Percentiles rank a stretch among this genome's conserved stretches.
These are phyloP conservation scores for Ctenopoma multispine DNA, from an alignment of 2,797 vertebrate genomes.

Conservation along the genomic window DNA sequence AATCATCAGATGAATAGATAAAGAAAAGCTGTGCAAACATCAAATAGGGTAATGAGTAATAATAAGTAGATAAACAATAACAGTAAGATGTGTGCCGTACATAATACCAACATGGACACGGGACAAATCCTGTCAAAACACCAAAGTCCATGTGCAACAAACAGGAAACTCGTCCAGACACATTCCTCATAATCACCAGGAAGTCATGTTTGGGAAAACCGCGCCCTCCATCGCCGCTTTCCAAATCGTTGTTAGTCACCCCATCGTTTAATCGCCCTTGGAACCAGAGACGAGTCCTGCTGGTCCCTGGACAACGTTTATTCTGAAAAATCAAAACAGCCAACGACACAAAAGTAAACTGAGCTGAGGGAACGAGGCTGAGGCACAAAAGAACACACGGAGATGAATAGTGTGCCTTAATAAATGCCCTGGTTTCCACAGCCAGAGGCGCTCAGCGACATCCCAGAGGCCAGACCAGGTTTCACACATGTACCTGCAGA, in stretches of 20 bases:
- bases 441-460: not conserved
- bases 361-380: conserved; percentile 43
- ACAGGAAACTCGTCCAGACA: not conserved
- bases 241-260: not conserved
- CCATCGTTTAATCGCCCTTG: not conserved
- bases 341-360: conserved; percentile 46
- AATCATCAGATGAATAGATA: too few relatives aligned
- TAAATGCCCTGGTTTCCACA: conserved; percentile 73
- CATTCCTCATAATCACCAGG: not conserved
- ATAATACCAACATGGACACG: too few relatives aligned
- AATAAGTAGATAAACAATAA: too few relatives aligned
- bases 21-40: too few relatives aligned
- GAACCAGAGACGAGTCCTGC: conserved; percentile 52
- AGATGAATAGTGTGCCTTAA: conserved; percentile 63
- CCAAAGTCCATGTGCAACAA: not conserved
- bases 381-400: conserved; percentile 37
- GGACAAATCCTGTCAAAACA: too few relatives aligned
- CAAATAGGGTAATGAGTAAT: too few relatives aligned
- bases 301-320: conserved; percentile 29
- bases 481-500: conserved; percentile 15
- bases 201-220: not conserved
- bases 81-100: too few relatives aligned
- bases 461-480: conserved; percentile 17
- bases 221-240: not conserved
- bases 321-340: conserved; percentile 39